Conservation (phyloP, 2,888 invertebrate genomes). For the Sesamia inferens region DNA sequence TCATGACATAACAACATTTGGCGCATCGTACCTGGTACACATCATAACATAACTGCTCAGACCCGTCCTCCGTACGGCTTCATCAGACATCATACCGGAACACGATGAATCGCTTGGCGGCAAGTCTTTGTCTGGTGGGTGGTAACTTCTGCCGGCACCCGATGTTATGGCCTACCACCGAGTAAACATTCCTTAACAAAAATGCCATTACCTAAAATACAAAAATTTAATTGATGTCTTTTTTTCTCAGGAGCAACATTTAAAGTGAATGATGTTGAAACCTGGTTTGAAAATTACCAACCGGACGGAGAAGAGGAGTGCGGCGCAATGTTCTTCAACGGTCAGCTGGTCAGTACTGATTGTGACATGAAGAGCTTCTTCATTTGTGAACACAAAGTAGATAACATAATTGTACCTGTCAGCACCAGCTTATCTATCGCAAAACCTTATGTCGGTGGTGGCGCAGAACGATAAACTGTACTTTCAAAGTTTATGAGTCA, state of each 20-base stretch:
- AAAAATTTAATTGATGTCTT: background rate
- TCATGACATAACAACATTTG: too few species aligned
- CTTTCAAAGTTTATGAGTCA: background rate
- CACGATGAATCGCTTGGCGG: too few species aligned
- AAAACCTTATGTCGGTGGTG: slow-evolving; percentile 28
- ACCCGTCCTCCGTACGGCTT: too few species aligned
- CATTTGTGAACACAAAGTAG: slow-evolving; percentile 79
- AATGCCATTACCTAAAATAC: background rate
- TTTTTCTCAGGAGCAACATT: slow-evolving; percentile 24
- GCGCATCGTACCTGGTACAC: too few species aligned
- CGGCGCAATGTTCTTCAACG: slow-evolving; percentile 79
- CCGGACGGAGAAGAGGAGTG: slow-evolving; percentile 69
- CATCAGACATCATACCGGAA: too few species aligned
- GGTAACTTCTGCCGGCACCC: too few species aligned
- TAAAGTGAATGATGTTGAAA: slow-evolving; percentile 72
- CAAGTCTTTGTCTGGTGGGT: too few species aligned
- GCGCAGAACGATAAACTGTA: background rate
- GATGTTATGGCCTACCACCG: too few species aligned
- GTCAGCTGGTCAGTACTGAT: slow-evolving; percentile 74
- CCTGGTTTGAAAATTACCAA: slow-evolving; percentile 73
- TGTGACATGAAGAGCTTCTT: slow-evolving; percentile 76
- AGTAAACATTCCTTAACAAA: too few species aligned
- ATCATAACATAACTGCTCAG: too few species aligned
- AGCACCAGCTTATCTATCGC: background rate
- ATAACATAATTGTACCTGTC: background rate